A percentile compares a stretch with the other conserved stretches of the same genome.
Conservation (phyloP, 92 coral and sea anemone species). For the Desmophyllum pertusum region DNA sequence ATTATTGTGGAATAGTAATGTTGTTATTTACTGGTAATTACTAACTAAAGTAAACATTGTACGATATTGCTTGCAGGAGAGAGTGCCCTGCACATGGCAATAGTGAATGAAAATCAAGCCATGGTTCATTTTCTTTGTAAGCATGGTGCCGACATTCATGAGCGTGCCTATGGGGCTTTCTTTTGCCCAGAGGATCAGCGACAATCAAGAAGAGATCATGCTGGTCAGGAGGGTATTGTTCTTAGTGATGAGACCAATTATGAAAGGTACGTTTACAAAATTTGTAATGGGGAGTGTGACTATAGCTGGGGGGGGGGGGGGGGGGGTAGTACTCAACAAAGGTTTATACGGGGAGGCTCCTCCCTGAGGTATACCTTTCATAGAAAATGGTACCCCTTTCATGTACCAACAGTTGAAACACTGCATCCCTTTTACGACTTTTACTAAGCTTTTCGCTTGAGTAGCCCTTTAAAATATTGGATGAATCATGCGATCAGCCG, state of each 20-base stretch:
- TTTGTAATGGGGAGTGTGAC: neutral
- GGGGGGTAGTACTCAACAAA: no score
- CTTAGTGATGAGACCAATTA: conserved; percentile 73
- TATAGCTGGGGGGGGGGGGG: neutral
- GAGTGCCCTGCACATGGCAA: conserved; percentile 88
- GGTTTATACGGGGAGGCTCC: no score
- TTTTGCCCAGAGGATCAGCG: conserved; percentile 90
- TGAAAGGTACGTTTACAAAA: conserved; percentile 45
- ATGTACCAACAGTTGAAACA: no score
- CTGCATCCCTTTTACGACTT: no score
- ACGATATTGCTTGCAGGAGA: conserved; percentile 66
- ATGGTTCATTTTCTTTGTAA: conserved; percentile 85
- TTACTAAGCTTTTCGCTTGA: no score
- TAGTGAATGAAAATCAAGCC: conserved; percentile 72
- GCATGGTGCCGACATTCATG: conserved; percentile 81
- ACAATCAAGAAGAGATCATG: conserved; percentile 60
- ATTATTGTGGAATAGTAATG: neutral
- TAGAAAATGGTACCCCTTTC: no score
- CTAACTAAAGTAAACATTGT: no score
- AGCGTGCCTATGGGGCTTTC: conserved; percentile 88
- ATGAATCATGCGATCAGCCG: no score
- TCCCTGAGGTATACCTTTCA: no score
- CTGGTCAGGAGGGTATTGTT: conserved; percentile 48
- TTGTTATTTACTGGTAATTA: neutral
- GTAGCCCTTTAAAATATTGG: no score